phyloP scores from a whole-genome alignment of 2,888 invertebrate species.

The Timandra comae region DNA sequence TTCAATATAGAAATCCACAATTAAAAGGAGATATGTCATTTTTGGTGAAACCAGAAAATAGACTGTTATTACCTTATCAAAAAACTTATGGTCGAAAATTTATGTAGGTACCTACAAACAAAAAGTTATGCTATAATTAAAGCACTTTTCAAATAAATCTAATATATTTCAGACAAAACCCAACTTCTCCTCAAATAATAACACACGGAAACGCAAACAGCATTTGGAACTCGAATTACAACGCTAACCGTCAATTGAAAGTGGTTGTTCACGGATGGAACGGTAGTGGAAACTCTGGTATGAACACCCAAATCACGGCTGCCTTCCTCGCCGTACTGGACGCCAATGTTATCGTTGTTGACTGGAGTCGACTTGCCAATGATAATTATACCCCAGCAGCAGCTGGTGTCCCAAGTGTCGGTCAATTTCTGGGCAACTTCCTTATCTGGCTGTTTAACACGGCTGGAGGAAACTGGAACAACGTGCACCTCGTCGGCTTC shows the following conservation, averaged over 20 bases:
- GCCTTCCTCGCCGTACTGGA: constrained; percentile 44
- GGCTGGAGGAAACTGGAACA: constrained; percentile 50
- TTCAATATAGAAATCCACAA: no score
- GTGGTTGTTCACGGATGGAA: constrained; percentile 58
- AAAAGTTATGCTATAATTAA: no score
- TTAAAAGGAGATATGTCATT: no score
- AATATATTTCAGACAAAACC: no score
- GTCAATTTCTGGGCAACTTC: constrained; percentile 46
- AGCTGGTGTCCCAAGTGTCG: constrained; percentile 40
- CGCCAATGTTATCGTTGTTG: constrained; percentile 50
- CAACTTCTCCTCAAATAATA: no score
- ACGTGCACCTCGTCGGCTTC: constrained; percentile 55
- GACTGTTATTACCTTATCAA: no score
- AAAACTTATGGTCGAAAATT: no score
- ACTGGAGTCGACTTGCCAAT: constrained; percentile 44
- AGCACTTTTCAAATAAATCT: no score
- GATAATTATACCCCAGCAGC: constrained; percentile 31
- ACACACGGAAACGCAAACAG: constrained; percentile 38
- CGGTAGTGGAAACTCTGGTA: constrained; percentile 36
- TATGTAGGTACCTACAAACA: no score
- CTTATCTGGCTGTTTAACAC: constrained; percentile 45
- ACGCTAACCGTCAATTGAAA: constrained; percentile 32
- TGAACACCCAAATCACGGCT: constrained; percentile 38
- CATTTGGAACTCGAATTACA: constrained; percentile 39
- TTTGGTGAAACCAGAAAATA: no score